phyloP scores from a whole-genome alignment of 2,797 vertebrate genomes.

The Enteromius trimaculatus region DNA sequence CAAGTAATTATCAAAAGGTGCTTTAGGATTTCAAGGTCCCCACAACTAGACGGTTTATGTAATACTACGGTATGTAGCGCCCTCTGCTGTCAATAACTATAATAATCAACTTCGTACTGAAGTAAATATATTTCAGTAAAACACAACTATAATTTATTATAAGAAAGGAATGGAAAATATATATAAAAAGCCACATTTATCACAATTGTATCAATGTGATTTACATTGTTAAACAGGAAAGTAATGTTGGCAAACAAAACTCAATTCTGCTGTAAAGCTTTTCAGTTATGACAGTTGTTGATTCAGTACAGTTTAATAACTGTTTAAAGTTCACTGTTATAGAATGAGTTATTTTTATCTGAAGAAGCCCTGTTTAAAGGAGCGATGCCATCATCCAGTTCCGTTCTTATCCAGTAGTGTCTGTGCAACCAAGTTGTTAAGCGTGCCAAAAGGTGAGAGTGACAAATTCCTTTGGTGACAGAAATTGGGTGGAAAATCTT shows the following conservation, averaged over 20 bases:
- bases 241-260: background rate
- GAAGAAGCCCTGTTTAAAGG: background rate
- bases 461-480: background rate
- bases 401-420: background rate
- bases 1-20: background rate
- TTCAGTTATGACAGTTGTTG: background rate
- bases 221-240: background rate
- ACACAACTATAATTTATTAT: background rate
- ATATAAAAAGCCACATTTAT: background rate
- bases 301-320: background rate
- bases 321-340: background rate
- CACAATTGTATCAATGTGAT: background rate
- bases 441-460: background rate
- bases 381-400: background rate
- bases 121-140: background rate
- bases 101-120: background rate
- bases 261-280: background rate
- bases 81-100: constrained; percentile 25
- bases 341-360: background rate
- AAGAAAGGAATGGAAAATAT: background rate
- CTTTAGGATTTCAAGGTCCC: background rate
- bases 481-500: too few species aligned
- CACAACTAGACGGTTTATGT: background rate
- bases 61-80: background rate
- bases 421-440: background rate